Conservation (phyloP, 2,797 vertebrate genomes). For the Coluber constrictor region DNA sequence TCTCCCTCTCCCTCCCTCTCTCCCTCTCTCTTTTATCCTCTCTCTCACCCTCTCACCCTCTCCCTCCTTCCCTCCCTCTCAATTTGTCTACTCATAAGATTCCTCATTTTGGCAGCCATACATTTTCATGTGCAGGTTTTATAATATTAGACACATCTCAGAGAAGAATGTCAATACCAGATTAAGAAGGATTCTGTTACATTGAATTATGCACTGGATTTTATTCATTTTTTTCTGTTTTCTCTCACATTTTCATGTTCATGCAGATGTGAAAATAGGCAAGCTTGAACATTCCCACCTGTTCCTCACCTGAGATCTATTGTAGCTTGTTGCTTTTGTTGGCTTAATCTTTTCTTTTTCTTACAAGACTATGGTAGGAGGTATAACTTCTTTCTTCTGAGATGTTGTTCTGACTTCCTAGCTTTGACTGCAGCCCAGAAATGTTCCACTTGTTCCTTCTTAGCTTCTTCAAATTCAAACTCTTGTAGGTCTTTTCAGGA, state of each 20-base stretch:
- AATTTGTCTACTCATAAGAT: too few species aligned
- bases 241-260: background rate
- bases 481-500: background rate
- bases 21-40: too few species aligned
- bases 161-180: background rate
- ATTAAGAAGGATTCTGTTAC: background rate
- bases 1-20: too few species aligned
- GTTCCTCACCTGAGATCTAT: background rate
- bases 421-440: background rate
- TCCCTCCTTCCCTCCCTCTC: background rate
- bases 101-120: background rate
- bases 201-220: background rate
- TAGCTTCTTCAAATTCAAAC: background rate
- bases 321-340: background rate
- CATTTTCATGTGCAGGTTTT: background rate
- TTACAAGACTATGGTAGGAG: background rate
- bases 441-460: background rate
- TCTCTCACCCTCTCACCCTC: too few species aligned
- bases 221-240: background rate
- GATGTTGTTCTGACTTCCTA: background rate
- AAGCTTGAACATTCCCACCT: background rate
- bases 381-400: background rate
- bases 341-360: background rate
- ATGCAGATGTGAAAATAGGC: background rate
- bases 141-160: background rate